Base-by-base conservation (phyloP, 2,113 vertebrate species). In the Larimichthys polyactis region DNA sequence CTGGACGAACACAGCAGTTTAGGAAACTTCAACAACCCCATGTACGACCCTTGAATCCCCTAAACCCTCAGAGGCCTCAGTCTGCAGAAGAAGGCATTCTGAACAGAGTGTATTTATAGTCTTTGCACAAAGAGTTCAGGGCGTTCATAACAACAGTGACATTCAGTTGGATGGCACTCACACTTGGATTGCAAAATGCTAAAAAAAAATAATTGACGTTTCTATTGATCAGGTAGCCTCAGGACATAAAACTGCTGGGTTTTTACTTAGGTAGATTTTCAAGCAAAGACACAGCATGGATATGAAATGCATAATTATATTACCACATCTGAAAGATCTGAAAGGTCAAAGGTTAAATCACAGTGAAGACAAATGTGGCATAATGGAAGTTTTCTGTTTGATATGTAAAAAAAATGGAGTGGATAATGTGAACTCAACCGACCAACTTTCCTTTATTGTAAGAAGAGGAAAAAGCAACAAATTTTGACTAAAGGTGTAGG, bases 21-120 rank as follows among this genome's bases (percentile, higher is more conserved):
- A 5, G 84, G 11, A 24, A 87, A 89, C 69, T 97, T 97, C 95
- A 96, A 93, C 94, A 99, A 98, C 84, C 97, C 97, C 7, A 94
- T 98, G 57, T 99, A 96, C 0, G 96, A 98, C 0, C 95, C 96
- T 75, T 97, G 94, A 90, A 93, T 17, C 17, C 24, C 51, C 11
- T 40, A 4, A 49, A 73, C 29, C 32, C 0, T 22, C 36, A 0
- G n/a, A 69, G 19, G 55, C 36, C 11, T 71, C 64, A 44, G 46
- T 17, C 59, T 74, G 49, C 58, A 72, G 62, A 66, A 29, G 43
- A 20, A 79, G 19, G 51, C 5, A 3, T 55, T 73, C 12, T 59
- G 48, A 68, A 27, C 76, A 64, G 22, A 69, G 36, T 64, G 43
- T 51, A 27, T 63, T 29, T 24, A 24, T 22, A 44, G 43, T 62